Evolutionary conservation across 1,140 invertebrate species (phyloP).

Genomic region (Brachionus manjavacas): DNA sequence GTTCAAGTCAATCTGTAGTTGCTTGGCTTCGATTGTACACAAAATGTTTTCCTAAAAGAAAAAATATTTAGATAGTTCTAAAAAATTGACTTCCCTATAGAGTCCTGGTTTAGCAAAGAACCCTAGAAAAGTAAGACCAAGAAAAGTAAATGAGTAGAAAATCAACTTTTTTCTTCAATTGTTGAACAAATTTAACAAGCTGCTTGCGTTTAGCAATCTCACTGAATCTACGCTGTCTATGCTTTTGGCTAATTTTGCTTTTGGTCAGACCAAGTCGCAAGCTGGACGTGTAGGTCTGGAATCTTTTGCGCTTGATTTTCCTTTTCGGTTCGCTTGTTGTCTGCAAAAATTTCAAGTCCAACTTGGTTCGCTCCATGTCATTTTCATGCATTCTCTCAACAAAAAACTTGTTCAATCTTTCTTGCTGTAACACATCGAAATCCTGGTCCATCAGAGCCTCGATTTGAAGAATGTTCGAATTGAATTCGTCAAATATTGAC

Average conservation of each 20-base stretch:
- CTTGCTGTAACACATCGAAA: background rate
- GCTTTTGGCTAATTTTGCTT: background rate
- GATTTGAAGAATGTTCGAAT: slow-evolving; percentile 4
- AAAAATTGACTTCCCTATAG: background rate
- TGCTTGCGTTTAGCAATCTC: background rate
- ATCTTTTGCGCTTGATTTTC: background rate
- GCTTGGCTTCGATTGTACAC: slow-evolving; percentile 39
- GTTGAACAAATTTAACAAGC: background rate
- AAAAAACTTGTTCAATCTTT: background rate
- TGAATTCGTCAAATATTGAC: slow-evolving; percentile 19
- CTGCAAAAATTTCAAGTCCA: background rate
- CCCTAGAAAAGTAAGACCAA: background rate
- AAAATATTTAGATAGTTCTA: background rate
- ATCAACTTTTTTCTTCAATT: slow-evolving; percentile 31
- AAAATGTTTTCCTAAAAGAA: slow-evolving; percentile 28
- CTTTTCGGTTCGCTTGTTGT: background rate
- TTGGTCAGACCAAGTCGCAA: background rate
- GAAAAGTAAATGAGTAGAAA: background rate
- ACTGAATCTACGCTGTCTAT: background rate
- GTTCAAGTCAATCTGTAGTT: slow-evolving; percentile 37
- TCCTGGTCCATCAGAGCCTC: slow-evolving; percentile 3
- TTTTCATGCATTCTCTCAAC: background rate
- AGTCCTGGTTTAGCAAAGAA: background rate
- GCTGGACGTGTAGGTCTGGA: background rate
- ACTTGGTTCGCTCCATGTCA: background rate